These are phyloP conservation scores for Apistogramma diplotaenia DNA, from an alignment of 2,113 vertebrate species.

Conservation along the genomic window DNA sequence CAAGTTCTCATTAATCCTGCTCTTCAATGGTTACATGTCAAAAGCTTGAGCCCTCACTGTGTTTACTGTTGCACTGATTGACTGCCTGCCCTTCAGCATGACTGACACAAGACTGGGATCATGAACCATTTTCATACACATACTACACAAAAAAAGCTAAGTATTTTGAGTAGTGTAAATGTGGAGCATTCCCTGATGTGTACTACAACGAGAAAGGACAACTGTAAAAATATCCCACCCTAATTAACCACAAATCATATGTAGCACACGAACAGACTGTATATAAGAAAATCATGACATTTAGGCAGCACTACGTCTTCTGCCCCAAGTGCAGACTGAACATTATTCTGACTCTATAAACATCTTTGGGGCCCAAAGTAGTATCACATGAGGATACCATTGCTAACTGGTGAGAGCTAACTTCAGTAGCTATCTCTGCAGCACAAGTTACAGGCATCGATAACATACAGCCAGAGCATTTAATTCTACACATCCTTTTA, in stretches of 20 bases:
- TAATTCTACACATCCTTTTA: neutral
- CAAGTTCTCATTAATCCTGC: neutral
- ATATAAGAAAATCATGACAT: neutral
- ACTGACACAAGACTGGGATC: no score
- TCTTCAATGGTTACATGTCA: neutral
- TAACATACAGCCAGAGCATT: neutral
- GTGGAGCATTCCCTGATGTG: neutral
- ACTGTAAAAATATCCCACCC: neutral
- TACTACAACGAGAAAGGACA: neutral
- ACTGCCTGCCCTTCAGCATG: neutral
- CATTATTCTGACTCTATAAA: no score
- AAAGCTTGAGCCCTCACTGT: fast-evolving
- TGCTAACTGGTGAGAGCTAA: neutral
- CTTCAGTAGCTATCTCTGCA: neutral
- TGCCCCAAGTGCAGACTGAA: neutral
- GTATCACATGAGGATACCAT: neutral
- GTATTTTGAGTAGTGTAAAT: neutral
- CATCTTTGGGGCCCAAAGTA: neutral
- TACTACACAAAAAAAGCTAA: neutral
- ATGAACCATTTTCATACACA: no score
- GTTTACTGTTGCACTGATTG: neutral
- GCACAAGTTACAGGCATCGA: neutral
- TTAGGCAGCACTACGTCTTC: neutral
- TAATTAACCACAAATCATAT: fast-evolving
- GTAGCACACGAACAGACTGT: neutral